Conservation (phyloP, 2,797 vertebrate genomes). For the Ammospiza maritima region DNA sequence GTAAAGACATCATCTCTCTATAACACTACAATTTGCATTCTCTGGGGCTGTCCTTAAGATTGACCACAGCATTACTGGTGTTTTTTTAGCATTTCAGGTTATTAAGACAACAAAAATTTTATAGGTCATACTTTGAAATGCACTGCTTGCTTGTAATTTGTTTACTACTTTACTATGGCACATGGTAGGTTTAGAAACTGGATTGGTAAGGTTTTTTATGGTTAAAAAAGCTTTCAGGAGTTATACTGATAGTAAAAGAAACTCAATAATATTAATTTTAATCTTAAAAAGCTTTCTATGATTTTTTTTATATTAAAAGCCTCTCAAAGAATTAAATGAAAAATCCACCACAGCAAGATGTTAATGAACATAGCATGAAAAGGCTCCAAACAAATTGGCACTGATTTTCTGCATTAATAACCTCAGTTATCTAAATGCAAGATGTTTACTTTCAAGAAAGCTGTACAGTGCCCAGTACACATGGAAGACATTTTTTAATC, state of each 20-base stretch:
- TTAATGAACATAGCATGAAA: background rate
- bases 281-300: background rate
- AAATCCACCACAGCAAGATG: background rate
- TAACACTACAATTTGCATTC: background rate
- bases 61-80: background rate
- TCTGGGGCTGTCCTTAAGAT: background rate
- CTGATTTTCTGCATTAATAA: background rate
- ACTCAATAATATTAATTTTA: background rate
- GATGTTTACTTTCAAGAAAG: background rate
- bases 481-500: background rate
- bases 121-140: background rate
- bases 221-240: background rate
- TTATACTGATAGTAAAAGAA: background rate
- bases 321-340: background rate
- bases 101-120: background rate
- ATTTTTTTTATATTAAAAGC: constrained; percentile 3
- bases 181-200: constrained; percentile 2
- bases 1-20: background rate
- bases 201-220: background rate
- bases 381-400: background rate
- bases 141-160: background rate
- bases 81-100: background rate
- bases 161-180: background rate
- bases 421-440: background rate
- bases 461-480: background rate